These are phyloP conservation scores for Gambelia wislizenii DNA, from an alignment of 2,797 vertebrate genomes.

Conservation along the genomic window DNA sequence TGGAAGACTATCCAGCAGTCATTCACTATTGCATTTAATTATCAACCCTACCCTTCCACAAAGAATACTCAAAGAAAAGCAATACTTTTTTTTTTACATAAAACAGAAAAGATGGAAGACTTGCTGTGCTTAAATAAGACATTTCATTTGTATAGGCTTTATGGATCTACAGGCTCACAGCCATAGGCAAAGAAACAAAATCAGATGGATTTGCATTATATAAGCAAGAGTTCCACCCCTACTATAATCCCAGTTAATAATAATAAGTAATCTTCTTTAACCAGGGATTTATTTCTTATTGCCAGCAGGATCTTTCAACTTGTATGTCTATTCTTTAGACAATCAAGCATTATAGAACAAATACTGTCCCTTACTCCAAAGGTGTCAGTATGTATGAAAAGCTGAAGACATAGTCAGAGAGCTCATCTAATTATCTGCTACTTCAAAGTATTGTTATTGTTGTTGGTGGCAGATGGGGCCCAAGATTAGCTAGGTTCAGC, in stretches of 20 bases:
- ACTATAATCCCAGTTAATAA: constrained; percentile 31
- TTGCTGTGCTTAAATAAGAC: neutral
- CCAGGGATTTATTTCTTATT: constrained; percentile 36
- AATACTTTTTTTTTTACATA: neutral
- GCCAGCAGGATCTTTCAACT: neutral
- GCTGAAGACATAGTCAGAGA: neutral
- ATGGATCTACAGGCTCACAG: neutral
- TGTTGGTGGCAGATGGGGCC: neutral
- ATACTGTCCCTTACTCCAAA: neutral
- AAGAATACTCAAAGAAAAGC: neutral
- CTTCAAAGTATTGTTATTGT: constrained; percentile 24
- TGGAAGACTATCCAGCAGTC: neutral
- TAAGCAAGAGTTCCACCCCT: neutral
- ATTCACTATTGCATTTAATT: neutral
- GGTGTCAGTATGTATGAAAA: neutral
- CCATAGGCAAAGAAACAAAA: constrained; percentile 10
- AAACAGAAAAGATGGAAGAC: neutral
- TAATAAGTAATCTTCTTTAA: constrained; percentile 31
- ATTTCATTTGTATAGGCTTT: neutral
- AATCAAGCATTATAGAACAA: constrained; percentile 21
- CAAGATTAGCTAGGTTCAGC: constrained; percentile 21
- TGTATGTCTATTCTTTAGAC: neutral
- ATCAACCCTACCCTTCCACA: neutral
- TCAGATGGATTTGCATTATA: neutral
- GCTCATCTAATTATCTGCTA: neutral